Evolutionary conservation across 2,113 vertebrate genomes (phyloP), one percentile per base, ranked within the genome.

Genomic region (Siphamia tubifer): DNA sequence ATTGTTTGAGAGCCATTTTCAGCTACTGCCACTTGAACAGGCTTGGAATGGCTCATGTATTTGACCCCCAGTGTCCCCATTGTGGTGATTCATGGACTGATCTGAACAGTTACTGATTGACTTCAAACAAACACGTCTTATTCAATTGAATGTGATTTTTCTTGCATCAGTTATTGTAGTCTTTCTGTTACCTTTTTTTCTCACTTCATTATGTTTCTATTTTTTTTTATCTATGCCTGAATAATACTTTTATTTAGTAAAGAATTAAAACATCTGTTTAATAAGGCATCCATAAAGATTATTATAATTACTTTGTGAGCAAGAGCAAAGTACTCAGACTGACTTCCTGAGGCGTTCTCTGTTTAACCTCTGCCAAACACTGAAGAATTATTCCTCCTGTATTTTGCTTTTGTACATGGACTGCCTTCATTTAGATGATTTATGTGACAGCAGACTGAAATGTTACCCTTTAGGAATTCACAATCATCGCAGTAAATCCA

Each of bases 381-480:
- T 48, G 53, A 65, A 4, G 43, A 67, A 60, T 68, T 31, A 71
- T 70, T 20, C 30, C 20, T 17, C 12, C 34, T 67, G 53, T 32
- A 15, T 64, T 77, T 71, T 65, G 31, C 47, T 44, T 77, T 74
- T 36, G 31, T 62, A 66, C 62, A 55, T 61, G 27, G 58, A 45
- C 63, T 21, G 38, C 21, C 68, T 47, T 24, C 1, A 1, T 62
- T 21, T 28, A 27, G 21, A 11, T 24, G 48, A 83, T 75, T 80
- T 66, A 63, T 78, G 13, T 68, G 66, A 68, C 81, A 76, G 61
- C 27, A 49, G 78, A 58, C 39, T 77, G 69, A 84, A 60, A 55
- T 79, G 67, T 70, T 77, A 38, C 48, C 53, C 45, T 47, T 66
- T 53, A 61, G 16, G 32, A 74, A 77, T 75, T 76, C 49, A 79